Percentiles rank a stretch among this genome's conserved stretches.
Conservation (phyloP, 2,797 vertebrate species). For the Caiman crocodilus region DNA sequence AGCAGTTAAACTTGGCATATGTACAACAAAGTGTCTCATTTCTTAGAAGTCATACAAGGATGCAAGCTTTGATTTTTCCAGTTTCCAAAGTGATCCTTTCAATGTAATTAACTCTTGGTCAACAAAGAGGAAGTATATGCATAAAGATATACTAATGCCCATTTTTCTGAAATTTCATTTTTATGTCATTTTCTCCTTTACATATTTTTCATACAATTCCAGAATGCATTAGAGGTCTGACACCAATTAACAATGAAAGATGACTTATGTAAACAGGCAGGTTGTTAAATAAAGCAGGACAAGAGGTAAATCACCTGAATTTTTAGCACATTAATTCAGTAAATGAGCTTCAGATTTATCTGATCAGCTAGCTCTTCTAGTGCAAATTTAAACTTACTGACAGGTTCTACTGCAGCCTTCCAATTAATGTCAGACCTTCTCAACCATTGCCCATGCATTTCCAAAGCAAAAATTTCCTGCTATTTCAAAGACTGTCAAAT, state of each 20-base stretch:
- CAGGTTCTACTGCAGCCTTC: conserved; percentile 65
- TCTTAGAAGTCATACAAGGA: conserved; percentile 34
- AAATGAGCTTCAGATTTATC: conserved; percentile 73
- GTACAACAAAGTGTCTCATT: not conserved
- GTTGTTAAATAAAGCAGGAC: conserved; percentile 67
- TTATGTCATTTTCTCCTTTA: not conserved
- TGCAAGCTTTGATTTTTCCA: not conserved
- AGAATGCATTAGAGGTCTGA: conserved; percentile 41
- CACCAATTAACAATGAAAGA: conserved; percentile 74
- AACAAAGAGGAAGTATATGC: not conserved
- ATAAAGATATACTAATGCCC: not conserved
- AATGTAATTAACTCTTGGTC: not conserved
- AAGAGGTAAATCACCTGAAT: conserved; percentile 66
- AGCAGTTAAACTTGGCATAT: conserved; percentile 9
- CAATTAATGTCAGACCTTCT: conserved; percentile 68
- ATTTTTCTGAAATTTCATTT: conserved; percentile 5
- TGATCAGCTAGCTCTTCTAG: conserved; percentile 51
- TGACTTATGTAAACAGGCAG: conserved; percentile 60
- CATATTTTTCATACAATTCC: not conserved
- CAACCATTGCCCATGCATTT: conserved; percentile 31
- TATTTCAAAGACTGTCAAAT: conserved; percentile 57
- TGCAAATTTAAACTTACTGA: conserved; percentile 63
- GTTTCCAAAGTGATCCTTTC: not conserved
- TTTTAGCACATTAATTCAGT: conserved; percentile 74
- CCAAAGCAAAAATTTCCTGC: conserved; percentile 29